Evolutionary conservation across 2,888 invertebrate genomes (phyloP).

Genomic region (Mythimna pallens): DNA sequence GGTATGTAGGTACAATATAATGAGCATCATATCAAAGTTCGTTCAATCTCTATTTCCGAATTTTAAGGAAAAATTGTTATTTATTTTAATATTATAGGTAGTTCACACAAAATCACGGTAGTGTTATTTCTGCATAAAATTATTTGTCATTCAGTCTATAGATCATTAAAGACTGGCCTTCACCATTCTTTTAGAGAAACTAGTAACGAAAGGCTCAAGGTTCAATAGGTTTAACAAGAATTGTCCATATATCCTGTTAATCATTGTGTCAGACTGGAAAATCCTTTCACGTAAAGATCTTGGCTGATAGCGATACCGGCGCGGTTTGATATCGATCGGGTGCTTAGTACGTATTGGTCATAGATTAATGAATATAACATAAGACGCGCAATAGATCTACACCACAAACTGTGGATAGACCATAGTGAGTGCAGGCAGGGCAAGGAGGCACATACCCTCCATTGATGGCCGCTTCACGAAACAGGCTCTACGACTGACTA

Average conservation of each 20-base stretch:
- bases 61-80: slow-evolving; percentile 8
- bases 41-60: not conserved
- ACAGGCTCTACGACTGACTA: too few relatives aligned
- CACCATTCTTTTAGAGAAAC: slow-evolving; percentile 14
- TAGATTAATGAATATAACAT: slow-evolving; percentile 35
- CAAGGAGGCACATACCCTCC: too few relatives aligned
- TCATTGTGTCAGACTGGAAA: slow-evolving; percentile 44
- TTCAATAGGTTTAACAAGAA: slow-evolving; percentile 36
- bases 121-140: slow-evolving; percentile 40
- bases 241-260: slow-evolving; percentile 45
- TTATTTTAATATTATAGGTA: too few relatives aligned
- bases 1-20: not conserved
- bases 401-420: too few relatives aligned
- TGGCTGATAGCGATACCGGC: slow-evolving; percentile 35
- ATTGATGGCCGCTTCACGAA: too few relatives aligned
- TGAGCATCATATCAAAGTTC: not conserved
- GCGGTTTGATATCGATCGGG: slow-evolving; percentile 1
- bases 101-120: not conserved
- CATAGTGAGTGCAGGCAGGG: too few relatives aligned
- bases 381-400: slow-evolving; percentile 14
- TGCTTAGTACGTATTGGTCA: slow-evolving; percentile 23
- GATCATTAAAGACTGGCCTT: slow-evolving; percentile 26
- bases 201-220: slow-evolving; percentile 26
- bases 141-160: slow-evolving; percentile 16
- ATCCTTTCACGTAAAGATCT: slow-evolving; percentile 44